Evolutionary conservation across 2,888 invertebrate genomes (phyloP), one percentile per base, ranked within the genome.

Genomic region (Zaprionus bogoriensis): DNA sequence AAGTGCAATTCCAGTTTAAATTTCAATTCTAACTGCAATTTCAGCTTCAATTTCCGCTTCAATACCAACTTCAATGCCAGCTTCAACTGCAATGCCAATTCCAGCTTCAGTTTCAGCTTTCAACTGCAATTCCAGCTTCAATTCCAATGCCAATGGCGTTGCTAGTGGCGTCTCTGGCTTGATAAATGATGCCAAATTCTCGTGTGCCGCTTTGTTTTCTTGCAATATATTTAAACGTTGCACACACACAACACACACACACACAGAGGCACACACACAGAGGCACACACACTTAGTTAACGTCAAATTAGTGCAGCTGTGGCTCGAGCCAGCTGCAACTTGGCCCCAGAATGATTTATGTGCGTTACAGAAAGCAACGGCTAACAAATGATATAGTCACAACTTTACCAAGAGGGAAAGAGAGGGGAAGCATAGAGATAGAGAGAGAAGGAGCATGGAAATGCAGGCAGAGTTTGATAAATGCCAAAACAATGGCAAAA

Each of bases 131-230:
- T 48, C 20, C 65, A 66, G 54, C 44, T 32, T 52, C 55, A 55
- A 53, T 74, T 47, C 50, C 55, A 36, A 19, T 60, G 55, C 54
- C 51, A 27, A 25, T 54, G 53, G 45, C 23, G 30, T 74, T 51
- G 57, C 54, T 53, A 52, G 70, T 74, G 61, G 74, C 74, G 69
- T 58, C 67, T 42, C 52, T 45, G 14, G 44, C 48, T 73, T 86
- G 85, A 81, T 81, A 81, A 81, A 81, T 86, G 84, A 86, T 86
- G 80, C 81, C 81, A 81, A 80, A 86, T 81, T 81, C n/a, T n/a
- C 80, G 69, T 74, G 74, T 68, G 57, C 30, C 66, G 81, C 84
- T 86, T 86, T 86, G 87, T 74, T 80, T 74, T 63, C 69, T 12
- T 59, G 46, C 41, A 12, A 32, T 20, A 44, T 30, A 60, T 45